These are phyloP conservation scores for Cheilosia impressa DNA, from an alignment of 2,888 invertebrate genomes.

Conservation along the genomic window DNA sequence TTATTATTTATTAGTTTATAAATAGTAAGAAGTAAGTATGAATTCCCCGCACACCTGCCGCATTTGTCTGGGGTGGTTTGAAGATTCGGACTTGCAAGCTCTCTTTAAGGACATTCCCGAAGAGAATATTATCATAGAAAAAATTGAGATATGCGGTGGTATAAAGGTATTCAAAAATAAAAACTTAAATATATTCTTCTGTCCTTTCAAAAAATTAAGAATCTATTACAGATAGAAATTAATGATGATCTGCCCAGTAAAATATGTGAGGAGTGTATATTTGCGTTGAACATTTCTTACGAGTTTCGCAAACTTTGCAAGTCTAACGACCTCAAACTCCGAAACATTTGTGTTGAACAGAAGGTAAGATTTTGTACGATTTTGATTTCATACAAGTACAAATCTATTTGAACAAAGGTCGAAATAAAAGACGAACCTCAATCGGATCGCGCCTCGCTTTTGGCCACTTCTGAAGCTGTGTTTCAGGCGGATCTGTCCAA, in stretches of 20 bases:
- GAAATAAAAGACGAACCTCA: constrained; percentile 64
- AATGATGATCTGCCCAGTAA: constrained; percentile 81
- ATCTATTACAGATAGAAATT: constrained; percentile 78
- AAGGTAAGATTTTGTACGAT: constrained; percentile 29
- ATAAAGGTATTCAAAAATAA: constrained; percentile 77
- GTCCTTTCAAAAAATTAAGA: not conserved
- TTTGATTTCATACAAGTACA: not conserved
- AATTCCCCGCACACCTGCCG: constrained; percentile 78
- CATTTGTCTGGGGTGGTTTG: constrained; percentile 80
- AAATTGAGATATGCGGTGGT: constrained; percentile 81
- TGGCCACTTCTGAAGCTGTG: constrained; percentile 29
- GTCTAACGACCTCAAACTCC: constrained; percentile 78
- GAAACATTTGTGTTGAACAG: constrained; percentile 13
- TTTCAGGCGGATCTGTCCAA: constrained; percentile 50
- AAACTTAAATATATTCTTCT: not conserved
- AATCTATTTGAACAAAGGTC: constrained; percentile 21
- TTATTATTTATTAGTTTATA: not conserved
- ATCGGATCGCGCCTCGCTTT: constrained; percentile 18
- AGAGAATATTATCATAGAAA: constrained; percentile 78
- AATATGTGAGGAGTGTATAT: constrained; percentile 80
- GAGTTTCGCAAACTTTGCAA: constrained; percentile 81
- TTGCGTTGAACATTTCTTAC: constrained; percentile 78
- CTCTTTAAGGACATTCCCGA: constrained; percentile 76
- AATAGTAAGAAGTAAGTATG: constrained; percentile 23
- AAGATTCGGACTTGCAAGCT: constrained; percentile 76